Conservation (phyloP, 1,140 invertebrate species). For the Tetragnatha versicolor region DNA sequence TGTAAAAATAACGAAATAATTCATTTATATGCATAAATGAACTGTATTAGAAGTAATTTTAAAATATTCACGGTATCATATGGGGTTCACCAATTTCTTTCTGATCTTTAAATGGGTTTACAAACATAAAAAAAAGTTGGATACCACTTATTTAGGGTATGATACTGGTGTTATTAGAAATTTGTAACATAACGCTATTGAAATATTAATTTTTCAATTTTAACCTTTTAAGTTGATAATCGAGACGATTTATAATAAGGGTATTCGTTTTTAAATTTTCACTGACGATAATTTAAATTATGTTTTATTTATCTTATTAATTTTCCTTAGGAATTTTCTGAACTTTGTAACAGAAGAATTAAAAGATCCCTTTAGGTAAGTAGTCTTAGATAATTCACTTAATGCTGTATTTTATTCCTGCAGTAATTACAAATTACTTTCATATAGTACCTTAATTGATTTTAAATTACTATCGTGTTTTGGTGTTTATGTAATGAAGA, state of each 20-base stretch:
- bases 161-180: neutral
- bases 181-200: too few species aligned
- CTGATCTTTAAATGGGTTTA: too few species aligned
- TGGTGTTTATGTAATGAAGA: neutral
- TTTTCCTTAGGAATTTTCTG: conserved; percentile 87
- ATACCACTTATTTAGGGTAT: neutral
- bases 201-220: too few species aligned
- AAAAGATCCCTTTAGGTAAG: conserved; percentile 82
- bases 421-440: neutral
- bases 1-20: too few species aligned
- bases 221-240: too few species aligned
- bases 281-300: too few species aligned
- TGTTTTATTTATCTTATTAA: too few species aligned
- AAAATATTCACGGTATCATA: too few species aligned
- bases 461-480: neutral
- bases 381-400: neutral
- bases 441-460: neutral
- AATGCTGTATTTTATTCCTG: neutral
- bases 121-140: neutral
- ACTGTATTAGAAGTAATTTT: too few species aligned
- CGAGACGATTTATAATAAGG: neutral
- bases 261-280: conserved; percentile 9
- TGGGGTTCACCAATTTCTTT: too few species aligned
- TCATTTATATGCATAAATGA: too few species aligned
- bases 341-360: conserved; percentile 98